phyloP scores from a whole-genome alignment of 1,140 invertebrate genomes.

The Trialeurodes vaporariorum region DNA sequence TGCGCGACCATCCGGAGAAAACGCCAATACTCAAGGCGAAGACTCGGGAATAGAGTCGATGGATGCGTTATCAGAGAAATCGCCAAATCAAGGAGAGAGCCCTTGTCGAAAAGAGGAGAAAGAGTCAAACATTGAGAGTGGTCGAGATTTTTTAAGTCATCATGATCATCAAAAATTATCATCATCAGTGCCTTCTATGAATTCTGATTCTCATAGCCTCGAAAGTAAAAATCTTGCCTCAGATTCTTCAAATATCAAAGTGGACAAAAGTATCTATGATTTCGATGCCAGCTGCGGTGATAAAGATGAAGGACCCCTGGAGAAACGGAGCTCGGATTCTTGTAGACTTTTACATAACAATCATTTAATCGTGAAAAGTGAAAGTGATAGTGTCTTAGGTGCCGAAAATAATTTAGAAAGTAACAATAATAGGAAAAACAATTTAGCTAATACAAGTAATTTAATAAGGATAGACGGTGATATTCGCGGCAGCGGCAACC shows the following conservation, averaged over 20 bases:
- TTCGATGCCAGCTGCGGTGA: not conserved
- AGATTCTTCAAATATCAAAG: not conserved
- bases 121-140: slow-evolving; percentile 6
- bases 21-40: slow-evolving; percentile 47
- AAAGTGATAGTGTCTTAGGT: not conserved
- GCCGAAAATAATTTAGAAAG: not conserved
- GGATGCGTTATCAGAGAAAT: slow-evolving; percentile 85
- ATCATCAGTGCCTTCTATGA: not conserved
- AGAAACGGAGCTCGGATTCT: not conserved
- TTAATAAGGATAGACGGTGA: not conserved
- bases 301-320: not conserved
- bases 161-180: not conserved
- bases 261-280: not conserved
- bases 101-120: slow-evolving; percentile 35
- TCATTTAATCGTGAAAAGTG: not conserved
- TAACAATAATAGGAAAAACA: not conserved
- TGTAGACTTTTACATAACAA: not conserved
- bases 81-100: slow-evolving; percentile 66
- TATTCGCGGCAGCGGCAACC: not conserved
- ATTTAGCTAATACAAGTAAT: not conserved
- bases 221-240: not conserved
- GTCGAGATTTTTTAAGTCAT: not conserved
- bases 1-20: slow-evolving; percentile 17
- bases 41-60: slow-evolving; percentile 87
- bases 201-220: not conserved